Evolutionary conservation across 2,113 vertebrate species (phyloP).

Genomic region (Dinomys branickii): DNA sequence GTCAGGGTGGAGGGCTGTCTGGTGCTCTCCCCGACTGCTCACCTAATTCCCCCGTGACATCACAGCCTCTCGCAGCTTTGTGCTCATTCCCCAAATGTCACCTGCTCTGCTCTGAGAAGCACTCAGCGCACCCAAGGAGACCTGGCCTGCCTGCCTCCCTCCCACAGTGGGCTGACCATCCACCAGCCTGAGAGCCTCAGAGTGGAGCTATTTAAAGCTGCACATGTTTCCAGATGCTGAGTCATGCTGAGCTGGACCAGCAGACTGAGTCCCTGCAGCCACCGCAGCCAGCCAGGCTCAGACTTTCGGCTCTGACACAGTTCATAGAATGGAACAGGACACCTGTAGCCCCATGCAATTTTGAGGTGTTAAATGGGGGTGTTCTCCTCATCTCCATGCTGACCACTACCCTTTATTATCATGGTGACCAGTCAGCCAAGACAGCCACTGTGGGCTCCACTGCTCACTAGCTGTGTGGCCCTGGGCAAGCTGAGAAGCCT

Average conservation of each 20-base stretch:
- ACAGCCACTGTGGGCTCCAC: background rate
- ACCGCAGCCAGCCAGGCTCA: background rate
- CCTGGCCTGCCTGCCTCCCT: background rate
- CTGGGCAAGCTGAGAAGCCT: background rate
- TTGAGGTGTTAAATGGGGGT: background rate
- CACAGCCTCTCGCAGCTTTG: background rate
- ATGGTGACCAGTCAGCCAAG: background rate
- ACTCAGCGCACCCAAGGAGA: background rate
- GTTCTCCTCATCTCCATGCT: background rate
- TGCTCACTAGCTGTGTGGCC: background rate
- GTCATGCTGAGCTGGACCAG: background rate
- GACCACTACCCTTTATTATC: background rate
- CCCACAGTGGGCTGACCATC: background rate
- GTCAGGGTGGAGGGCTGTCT: background rate
- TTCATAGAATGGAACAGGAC: background rate
- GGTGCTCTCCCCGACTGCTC: background rate
- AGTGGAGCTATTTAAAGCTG: slow-evolving; percentile 33
- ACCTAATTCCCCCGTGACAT: background rate
- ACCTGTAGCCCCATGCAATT: background rate
- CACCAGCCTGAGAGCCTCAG: background rate
- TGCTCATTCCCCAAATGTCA: background rate
- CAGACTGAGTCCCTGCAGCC: background rate
- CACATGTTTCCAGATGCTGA: slow-evolving; percentile 37
- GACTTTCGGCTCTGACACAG: background rate
- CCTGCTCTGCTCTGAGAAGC: background rate